phyloP scores from a whole-genome alignment of 1,140 invertebrate species.

The Cataglyphis hispanica region DNA sequence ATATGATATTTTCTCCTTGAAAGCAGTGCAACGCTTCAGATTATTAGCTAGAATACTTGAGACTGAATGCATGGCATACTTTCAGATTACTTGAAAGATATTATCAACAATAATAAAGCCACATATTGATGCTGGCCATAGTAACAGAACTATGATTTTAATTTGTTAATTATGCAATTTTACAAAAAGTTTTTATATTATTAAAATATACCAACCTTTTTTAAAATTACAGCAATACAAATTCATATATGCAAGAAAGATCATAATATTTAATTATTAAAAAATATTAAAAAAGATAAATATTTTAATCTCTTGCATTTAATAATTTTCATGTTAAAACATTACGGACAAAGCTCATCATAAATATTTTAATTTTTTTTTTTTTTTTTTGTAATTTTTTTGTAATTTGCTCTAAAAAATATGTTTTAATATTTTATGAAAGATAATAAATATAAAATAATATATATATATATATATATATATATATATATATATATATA shows the following conservation, averaged over 20 bases:
- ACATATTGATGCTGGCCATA: not conserved
- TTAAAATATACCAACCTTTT: not conserved
- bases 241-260: not conserved
- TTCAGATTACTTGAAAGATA: not conserved
- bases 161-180: not conserved
- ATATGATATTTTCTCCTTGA: not conserved
- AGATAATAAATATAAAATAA: constrained; percentile 29
- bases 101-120: not conserved
- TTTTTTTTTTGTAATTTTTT: not conserved
- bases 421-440: constrained; percentile 15
- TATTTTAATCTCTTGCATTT: constrained; percentile 28
- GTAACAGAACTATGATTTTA: not conserved
- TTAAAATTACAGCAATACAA: not conserved
- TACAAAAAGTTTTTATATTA: constrained; percentile 20
- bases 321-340: constrained; percentile 1
- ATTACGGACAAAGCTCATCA: not conserved
- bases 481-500: no score
- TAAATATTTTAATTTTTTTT: not conserved
- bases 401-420: not conserved
- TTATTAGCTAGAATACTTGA: constrained; percentile 2
- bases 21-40: not conserved
- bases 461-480: no score
- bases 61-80: not conserved
- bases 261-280: constrained; percentile 18
- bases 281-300: constrained; percentile 14